Conservation (phyloP, 1,140 invertebrate species). For the Eriosoma lanigerum region DNA sequence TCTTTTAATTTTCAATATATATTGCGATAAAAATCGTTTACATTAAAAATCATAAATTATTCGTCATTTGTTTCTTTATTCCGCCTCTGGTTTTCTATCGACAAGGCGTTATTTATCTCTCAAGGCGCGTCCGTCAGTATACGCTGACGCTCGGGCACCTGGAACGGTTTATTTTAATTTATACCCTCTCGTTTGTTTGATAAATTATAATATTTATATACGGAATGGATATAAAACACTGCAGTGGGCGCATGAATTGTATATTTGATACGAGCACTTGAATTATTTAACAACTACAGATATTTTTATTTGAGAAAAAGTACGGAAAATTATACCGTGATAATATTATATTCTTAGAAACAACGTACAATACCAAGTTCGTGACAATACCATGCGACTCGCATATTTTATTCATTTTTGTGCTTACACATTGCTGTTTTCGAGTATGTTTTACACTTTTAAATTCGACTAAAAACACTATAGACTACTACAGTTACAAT, state of each 20-base stretch:
- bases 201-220: neutral
- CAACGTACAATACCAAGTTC: neutral
- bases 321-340: neutral
- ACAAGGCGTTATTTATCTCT: too few relatives aligned
- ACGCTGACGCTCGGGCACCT: too few relatives aligned
- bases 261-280: neutral
- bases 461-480: neutral
- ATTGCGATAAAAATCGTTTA: too few relatives aligned
- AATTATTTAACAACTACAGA: neutral
- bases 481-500: neutral
- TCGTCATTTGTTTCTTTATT: too few relatives aligned
- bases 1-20: too few relatives aligned
- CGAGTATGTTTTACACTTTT: slow-evolving; percentile 1
- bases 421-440: neutral
- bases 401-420: slow-evolving; percentile 14
- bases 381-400: neutral
- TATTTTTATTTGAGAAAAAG: neutral
- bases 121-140: too few relatives aligned
- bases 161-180: too few relatives aligned
- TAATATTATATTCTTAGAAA: slow-evolving; percentile 1
- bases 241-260: neutral
- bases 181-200: neutral
- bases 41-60: too few relatives aligned
- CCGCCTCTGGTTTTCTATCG: too few relatives aligned
- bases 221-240: too few relatives aligned